Evolutionary conservation across 2,888 invertebrate species (phyloP).

Genomic region (Vesta saturnalis): DNA sequence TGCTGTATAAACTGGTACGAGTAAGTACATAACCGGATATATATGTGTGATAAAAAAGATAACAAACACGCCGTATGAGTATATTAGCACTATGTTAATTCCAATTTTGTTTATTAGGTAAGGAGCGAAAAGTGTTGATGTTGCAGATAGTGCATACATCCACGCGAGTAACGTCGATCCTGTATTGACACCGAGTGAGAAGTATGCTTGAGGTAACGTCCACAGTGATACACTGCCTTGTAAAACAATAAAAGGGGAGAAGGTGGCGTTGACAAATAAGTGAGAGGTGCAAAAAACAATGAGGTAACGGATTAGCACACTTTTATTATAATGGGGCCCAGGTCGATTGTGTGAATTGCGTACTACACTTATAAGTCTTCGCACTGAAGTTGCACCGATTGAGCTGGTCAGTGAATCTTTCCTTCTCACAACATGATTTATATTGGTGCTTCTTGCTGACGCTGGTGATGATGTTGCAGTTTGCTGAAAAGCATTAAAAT

Average conservation of each 20-base stretch:
- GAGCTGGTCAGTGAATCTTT: slow-evolving; percentile 78
- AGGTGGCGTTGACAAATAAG: slow-evolving; percentile 71
- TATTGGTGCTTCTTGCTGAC: slow-evolving; percentile 33
- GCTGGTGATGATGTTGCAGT: slow-evolving; percentile 27
- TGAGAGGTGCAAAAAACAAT: slow-evolving; percentile 69
- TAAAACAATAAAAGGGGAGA: slow-evolving; percentile 69
- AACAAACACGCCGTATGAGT: slow-evolving; percentile 66
- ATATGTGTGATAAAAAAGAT: slow-evolving; percentile 71
- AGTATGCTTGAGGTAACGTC: slow-evolving; percentile 56
- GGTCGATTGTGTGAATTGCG: slow-evolving; percentile 52
- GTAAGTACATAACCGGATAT: slow-evolving; percentile 65
- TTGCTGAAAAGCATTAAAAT: slow-evolving; percentile 20
- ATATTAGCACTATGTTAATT: slow-evolving; percentile 62
- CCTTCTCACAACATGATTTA: slow-evolving; percentile 60
- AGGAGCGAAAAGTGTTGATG: slow-evolving; percentile 66
- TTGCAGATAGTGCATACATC: slow-evolving; percentile 70
- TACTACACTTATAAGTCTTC: slow-evolving; percentile 73
- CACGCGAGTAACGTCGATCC: slow-evolving; percentile 73
- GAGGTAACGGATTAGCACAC: slow-evolving; percentile 64
- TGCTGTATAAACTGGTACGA: slow-evolving; percentile 65
- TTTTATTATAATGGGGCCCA: slow-evolving; percentile 65
- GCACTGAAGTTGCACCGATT: slow-evolving; percentile 80
- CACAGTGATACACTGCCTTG: slow-evolving; percentile 65
- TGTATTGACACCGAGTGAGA: slow-evolving; percentile 46
- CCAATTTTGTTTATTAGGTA: slow-evolving; percentile 66